A percentile compares a stretch with the other conserved stretches of the same genome.
Conservation (phyloP, 2,113 vertebrate species). For the Sinosuthora webbiana region DNA sequence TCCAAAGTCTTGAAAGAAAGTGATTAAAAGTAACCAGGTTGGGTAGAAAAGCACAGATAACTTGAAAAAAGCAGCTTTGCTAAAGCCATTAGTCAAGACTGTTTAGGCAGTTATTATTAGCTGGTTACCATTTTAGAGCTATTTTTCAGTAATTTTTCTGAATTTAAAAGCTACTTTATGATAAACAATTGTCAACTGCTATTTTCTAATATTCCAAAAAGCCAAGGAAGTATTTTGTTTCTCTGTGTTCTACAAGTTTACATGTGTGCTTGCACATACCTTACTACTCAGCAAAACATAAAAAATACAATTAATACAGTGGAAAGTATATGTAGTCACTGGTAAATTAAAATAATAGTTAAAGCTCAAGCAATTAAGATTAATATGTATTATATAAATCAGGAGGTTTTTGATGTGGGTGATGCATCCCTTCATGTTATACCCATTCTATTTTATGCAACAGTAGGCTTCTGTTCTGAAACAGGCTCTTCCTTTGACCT, state of each 20-base stretch:
- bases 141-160: not conserved
- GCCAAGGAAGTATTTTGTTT: not conserved
- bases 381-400: not conserved
- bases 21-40: not conserved
- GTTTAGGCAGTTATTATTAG: not conserved
- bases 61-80: not conserved
- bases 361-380: not conserved
- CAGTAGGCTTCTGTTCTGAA: not conserved
- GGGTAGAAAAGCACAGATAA: not conserved
- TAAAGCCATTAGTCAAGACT: not conserved
- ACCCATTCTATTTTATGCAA: not conserved
- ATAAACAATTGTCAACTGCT: not conserved
- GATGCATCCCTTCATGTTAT: not conserved
- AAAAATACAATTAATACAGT: not conserved
- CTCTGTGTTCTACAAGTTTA: not conserved
- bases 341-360: not conserved
- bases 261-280: not conserved
- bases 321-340: not conserved
- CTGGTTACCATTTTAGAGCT: not conserved
- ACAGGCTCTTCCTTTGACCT: not conserved
- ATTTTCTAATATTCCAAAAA: not conserved
- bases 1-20: not conserved
- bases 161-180: not conserved
- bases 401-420: rapidly evolving
- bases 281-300: not conserved